These are phyloP conservation scores for Cotesia chilonis DNA, from an alignment of 1,140 invertebrate genomes.

Conservation along the genomic window DNA sequence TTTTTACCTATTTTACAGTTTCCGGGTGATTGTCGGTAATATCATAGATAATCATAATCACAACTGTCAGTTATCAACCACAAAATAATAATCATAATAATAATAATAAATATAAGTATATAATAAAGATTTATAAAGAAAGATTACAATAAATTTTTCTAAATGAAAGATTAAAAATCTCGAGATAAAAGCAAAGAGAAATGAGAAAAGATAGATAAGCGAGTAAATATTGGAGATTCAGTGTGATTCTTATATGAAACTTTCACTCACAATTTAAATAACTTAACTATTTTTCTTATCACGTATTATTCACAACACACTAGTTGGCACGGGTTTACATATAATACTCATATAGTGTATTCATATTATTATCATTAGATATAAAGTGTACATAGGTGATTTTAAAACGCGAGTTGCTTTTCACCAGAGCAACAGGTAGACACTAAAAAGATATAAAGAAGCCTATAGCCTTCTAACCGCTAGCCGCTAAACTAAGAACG, in stretches of 20 bases:
- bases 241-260: constrained; percentile 4
- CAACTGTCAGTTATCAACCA: too few relatives aligned
- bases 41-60: too few relatives aligned
- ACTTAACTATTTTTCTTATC: constrained; percentile 8
- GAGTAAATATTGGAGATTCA: not conserved
- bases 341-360: not conserved
- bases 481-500: not conserved
- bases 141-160: too few relatives aligned
- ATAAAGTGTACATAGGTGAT: not conserved
- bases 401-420: constrained; percentile 20
- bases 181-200: not conserved
- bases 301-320: constrained; percentile 5
- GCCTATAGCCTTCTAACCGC: not conserved
- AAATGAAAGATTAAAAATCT: too few relatives aligned
- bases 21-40: too few relatives aligned
- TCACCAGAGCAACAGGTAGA: constrained; percentile 34
- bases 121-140: too few relatives aligned
- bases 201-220: constrained; percentile 6
- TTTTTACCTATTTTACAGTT: too few relatives aligned
- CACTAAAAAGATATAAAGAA: constrained; percentile 28
- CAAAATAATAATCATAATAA: too few relatives aligned
- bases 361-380: not conserved
- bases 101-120: too few relatives aligned
- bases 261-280: constrained; percentile 30
- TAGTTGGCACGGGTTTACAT: not conserved